Conservation (phyloP, 1,140 invertebrate species). For the Polyergus mexicanus region DNA sequence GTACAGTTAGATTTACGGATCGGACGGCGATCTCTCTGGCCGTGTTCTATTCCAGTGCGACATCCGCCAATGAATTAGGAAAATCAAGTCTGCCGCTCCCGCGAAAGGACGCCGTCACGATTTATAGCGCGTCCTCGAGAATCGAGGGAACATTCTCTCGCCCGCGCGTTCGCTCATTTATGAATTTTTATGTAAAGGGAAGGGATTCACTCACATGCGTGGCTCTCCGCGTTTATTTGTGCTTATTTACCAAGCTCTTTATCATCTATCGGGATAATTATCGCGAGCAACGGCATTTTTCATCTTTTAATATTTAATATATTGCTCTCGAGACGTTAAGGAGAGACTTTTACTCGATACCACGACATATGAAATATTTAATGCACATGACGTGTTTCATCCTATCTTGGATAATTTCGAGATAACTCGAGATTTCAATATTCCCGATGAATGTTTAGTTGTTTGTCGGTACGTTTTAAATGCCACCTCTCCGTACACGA, state of each 20-base stretch:
- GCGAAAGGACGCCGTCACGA: conserved; percentile 38
- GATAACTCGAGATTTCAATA: conserved; percentile 8
- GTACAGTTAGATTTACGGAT: conserved; percentile 76
- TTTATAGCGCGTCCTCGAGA: conserved; percentile 52
- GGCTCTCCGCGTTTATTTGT: conserved; percentile 53
- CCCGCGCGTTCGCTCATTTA: conserved; percentile 30
- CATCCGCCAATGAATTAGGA: conserved; percentile 67
- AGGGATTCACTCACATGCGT: conserved; percentile 41
- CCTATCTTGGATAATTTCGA: not conserved
- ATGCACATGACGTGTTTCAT: too few species aligned
- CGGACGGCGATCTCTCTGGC: conserved; percentile 45
- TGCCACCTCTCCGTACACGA: not conserved
- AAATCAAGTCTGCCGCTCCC: conserved; percentile 6
- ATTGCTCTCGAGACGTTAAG: not conserved
- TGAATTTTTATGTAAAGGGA: conserved; percentile 71
- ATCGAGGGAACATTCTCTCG: conserved; percentile 40
- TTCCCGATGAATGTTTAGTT: not conserved
- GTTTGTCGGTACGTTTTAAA: not conserved
- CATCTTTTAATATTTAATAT: conserved; percentile 12
- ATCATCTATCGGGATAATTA: conserved; percentile 28
- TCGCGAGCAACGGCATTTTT: not conserved
- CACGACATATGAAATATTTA: not conserved
- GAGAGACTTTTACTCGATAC: not conserved
- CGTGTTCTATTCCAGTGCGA: conserved; percentile 63
- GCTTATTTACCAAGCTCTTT: conserved; percentile 54